These are phyloP conservation scores for Limosa lapponica DNA, from an alignment of 2,797 vertebrate species.

Conservation along the genomic window DNA sequence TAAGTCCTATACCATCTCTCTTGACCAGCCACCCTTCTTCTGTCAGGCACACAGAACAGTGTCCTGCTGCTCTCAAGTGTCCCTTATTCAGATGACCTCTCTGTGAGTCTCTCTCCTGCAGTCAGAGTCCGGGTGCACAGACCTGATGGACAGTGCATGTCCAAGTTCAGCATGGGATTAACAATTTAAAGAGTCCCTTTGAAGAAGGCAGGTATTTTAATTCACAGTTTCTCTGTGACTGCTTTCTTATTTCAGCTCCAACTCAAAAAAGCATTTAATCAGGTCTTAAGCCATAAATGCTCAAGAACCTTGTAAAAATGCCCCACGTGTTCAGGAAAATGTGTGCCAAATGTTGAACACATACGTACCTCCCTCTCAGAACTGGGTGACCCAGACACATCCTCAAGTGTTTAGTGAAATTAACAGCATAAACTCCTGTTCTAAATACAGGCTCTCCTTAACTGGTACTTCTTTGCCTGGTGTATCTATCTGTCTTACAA, in stretches of 20 bases:
- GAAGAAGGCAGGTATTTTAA: not conserved
- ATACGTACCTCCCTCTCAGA: not conserved
- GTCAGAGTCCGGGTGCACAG: not conserved
- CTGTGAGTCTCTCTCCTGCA: not conserved
- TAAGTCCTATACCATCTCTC: not conserved
- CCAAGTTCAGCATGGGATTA: not conserved
- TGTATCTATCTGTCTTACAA: not conserved
- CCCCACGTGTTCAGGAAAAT: not conserved
- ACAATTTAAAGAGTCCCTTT: not conserved
- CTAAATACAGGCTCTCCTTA: not conserved
- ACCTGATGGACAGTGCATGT: not conserved
- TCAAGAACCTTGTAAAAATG: not conserved
- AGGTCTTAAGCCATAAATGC: not conserved
- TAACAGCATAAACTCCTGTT: not conserved
- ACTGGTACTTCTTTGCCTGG: not conserved
- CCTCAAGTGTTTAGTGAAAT: not conserved
- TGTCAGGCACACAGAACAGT: not conserved
- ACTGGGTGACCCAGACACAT: constrained; percentile 47
- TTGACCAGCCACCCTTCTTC: not conserved
- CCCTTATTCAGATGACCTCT: fast-evolving
- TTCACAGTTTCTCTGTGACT: not conserved
- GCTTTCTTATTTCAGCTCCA: not conserved
- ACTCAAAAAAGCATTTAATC: not conserved
- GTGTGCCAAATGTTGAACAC: not conserved
- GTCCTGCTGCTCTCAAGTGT: not conserved